Conservation (phyloP, 23 tunicate species). For the Ascidia mentula region DNA sequence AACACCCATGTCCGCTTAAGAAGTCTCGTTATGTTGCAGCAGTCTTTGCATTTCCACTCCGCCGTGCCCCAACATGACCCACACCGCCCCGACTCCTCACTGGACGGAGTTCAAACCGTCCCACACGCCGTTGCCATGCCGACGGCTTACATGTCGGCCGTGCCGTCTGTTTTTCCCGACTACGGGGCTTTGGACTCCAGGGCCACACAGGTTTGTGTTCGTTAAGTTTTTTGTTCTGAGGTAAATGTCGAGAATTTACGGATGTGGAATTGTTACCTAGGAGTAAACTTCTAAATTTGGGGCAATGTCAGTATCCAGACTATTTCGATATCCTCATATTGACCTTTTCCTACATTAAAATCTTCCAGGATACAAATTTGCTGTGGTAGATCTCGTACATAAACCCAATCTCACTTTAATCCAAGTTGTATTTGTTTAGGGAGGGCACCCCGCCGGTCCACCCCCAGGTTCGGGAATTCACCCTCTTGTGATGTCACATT, state of each 20-base stretch:
- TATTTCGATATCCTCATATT: no score
- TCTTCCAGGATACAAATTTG: no score
- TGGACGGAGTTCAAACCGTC: background rate
- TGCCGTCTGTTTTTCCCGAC: slow-evolving; percentile 29
- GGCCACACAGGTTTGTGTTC: slow-evolving; percentile 28
- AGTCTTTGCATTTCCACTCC: slow-evolving; percentile 47
- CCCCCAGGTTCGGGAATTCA: slow-evolving; percentile 29
- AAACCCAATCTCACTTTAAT: no score
- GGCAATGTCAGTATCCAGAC: no score
- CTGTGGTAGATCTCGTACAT: no score
- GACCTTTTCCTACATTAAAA: no score
- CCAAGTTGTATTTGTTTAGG: background rate
- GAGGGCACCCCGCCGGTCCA: slow-evolving; percentile 19
- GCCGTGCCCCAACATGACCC: slow-evolving; percentile 1
- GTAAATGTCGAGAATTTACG: background rate
- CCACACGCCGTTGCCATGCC: slow-evolving; percentile 48
- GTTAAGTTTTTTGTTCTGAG: background rate
- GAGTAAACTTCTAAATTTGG: no score
- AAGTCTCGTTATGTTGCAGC: no score
- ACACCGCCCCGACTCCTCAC: background rate
- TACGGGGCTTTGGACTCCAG: slow-evolving; percentile 25
- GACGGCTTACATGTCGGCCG: slow-evolving; percentile 39
- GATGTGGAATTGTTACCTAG: background rate
- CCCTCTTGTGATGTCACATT: slow-evolving; percentile 45
- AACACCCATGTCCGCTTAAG: background rate